Evolutionary conservation across 2,888 invertebrate genomes (phyloP), one percentile per base, ranked within the genome.

Genomic region (Cheilosia variabilis): DNA sequence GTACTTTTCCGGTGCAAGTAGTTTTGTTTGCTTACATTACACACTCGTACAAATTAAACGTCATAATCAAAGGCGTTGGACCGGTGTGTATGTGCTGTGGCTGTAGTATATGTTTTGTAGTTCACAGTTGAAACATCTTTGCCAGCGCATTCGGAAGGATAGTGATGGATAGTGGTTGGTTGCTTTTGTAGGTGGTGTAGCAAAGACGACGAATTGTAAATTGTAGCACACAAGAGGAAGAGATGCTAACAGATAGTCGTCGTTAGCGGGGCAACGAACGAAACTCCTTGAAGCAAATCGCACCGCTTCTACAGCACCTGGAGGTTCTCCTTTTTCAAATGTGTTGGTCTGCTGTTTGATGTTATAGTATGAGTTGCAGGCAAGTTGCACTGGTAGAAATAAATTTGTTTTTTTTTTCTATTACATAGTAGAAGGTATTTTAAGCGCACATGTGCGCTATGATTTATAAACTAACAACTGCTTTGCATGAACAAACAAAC

Each of bases 11-110:
- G 13, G 13, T 13, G 37, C 37, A 13, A 37, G 37, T 37, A 13
- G 37, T 37, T 37, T 13, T 37, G 37, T 37, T 5, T 45, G 45
- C 17, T 0, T 7, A 45, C 15, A 45, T 7, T 17, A 45, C 45
- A 45, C 7, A 45, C 45, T 17, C 17, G 19, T 22, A n/a, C 37
- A 53, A 15, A 41, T 43, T 45, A 31, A 19, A 69, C 69, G 77
- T 68, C 77, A 69, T 77, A 77, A 77, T 68, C 60, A 62, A 47
- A 37, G 37, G 31, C 60, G 53, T 17, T 55, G 63, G 45, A 63
- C 45, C 52, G 52, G 50, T 50, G 75, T 66, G 62, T 50, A 52
- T 69, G 10, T 37, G 37, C 13, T 37, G 37, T 37, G 13, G 13
- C 4, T 37, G 13, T 37, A 13, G 13, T 13, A 13, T 37, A 0